Base-by-base conservation (phyloP, 1,140 invertebrate species). In the Conus ventricosus region DNA sequence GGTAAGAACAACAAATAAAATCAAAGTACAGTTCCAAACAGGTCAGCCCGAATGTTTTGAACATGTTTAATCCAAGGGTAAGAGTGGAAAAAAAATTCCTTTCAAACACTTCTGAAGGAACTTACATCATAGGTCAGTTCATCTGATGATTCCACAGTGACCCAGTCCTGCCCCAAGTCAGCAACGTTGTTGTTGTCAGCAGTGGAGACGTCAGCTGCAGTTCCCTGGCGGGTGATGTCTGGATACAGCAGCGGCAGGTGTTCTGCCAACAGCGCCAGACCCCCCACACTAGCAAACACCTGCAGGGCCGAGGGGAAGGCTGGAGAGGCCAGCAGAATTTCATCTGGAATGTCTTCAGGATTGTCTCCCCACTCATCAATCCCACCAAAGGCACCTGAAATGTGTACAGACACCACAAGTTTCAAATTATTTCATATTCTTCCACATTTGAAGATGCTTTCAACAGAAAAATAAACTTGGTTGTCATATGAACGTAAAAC, bases 221-320 rank as follows among this genome's bases (percentile, higher is more conserved):
- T 89, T n/a, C 91, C 92, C 75, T 93, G 92, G 27, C 94, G 90
- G 23, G 94, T 96, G 13, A 97, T 96, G 91, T 98, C 97, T n/a
- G 97, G 97, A 95, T 98, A 98, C 20, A 98, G 96, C 0, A 98
- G 96, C 0, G 98, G 98, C 91, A 99, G 95, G 92, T 98, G 97
- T 91, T 97, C 97, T 0, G 98, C 98, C 25, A 99, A 95, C 51
- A 98, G 95, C 8, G 97, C 98, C 80, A 99, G 95, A n/a, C 98
- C 98, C 55, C 98, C 98, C 81, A 97, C 96, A 78, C 96, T 96
- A 71, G 97, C 97, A 94, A 98, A 98, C 63, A 98, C 97, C 90
- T 97, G 97, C 89, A 98, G 95, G 10, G 97, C 96, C 88, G 96
- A 97, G 51, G 96, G 96, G 71, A 97, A 96, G 8, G 94, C 91